Conservation (phyloP, 2,797 vertebrate genomes). For the Huso huso region DNA sequence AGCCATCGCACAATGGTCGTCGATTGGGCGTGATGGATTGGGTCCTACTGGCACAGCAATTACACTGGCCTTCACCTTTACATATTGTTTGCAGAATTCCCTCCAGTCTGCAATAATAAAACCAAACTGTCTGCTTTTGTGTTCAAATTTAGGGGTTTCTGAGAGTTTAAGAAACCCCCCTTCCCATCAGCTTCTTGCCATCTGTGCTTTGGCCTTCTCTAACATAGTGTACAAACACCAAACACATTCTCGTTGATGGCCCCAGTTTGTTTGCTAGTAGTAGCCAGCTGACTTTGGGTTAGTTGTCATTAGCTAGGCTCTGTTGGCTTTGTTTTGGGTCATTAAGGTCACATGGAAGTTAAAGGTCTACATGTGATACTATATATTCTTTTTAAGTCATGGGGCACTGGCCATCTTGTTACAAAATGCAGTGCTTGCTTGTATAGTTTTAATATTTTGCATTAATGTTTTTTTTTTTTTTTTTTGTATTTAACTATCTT, state of each 20-base stretch:
- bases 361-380: constrained; percentile 66
- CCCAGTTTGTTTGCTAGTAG: constrained; percentile 31
- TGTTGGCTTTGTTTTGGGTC: constrained; percentile 53
- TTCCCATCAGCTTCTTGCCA: constrained; percentile 27
- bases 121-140: no score
- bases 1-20: no score
- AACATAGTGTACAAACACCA: constrained; percentile 32
- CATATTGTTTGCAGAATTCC: no score
- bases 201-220: constrained; percentile 53
- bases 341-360: constrained; percentile 54
- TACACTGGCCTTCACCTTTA: no score
- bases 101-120: no score
- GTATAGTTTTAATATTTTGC: constrained; percentile 33
- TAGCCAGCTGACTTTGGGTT: constrained; percentile 31
- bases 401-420: constrained; percentile 45
- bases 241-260: constrained; percentile 19
- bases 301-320: constrained; percentile 34
- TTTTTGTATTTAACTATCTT: background rate
- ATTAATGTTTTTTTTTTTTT: no score
- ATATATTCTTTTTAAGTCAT: constrained; percentile 40
- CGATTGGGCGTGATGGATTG: no score
- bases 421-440: constrained; percentile 22
- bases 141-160: no score
- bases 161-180: no score
- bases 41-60: no score